Conservation (phyloP, 2,888 invertebrate genomes). For the Aphidius colemani region DNA sequence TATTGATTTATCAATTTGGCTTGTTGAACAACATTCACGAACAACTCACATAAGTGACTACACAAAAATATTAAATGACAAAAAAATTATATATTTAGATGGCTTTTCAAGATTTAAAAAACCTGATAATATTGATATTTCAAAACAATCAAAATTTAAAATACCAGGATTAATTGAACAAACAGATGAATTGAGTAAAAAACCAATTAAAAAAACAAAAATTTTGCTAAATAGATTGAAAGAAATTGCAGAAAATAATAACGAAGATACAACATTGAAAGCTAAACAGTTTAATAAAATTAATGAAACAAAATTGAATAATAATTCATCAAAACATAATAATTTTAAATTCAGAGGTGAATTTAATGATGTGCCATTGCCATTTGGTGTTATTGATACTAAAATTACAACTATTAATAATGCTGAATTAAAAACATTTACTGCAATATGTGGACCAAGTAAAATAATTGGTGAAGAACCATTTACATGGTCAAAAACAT, state of each 20-base stretch:
- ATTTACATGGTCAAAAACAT: constrained; percentile 78
- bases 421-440: constrained; percentile 48
- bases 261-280: not conserved
- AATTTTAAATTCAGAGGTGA: constrained; percentile 43
- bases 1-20: constrained; percentile 64
- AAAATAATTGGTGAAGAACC: constrained; percentile 55
- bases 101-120: constrained; percentile 59
- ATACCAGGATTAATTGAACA: not conserved
- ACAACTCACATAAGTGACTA: constrained; percentile 70
- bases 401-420: constrained; percentile 62
- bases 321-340: constrained; percentile 15
- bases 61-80: constrained; percentile 67
- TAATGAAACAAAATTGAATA: constrained; percentile 19
- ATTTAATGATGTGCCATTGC: constrained; percentile 49
- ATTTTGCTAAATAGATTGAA: not conserved
- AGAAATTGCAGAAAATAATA: not conserved
- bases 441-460: constrained; percentile 55
- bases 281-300: not conserved
- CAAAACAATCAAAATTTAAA: constrained; percentile 2
- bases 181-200: constrained; percentile 43
- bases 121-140: constrained; percentile 28
- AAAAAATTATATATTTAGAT: constrained; percentile 76
- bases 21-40: constrained; percentile 80
- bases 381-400: constrained; percentile 65
- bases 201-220: constrained; percentile 2